Evolutionary conservation across 1,140 invertebrate genomes (phyloP).

Genomic region (Drosophila tristis): DNA sequence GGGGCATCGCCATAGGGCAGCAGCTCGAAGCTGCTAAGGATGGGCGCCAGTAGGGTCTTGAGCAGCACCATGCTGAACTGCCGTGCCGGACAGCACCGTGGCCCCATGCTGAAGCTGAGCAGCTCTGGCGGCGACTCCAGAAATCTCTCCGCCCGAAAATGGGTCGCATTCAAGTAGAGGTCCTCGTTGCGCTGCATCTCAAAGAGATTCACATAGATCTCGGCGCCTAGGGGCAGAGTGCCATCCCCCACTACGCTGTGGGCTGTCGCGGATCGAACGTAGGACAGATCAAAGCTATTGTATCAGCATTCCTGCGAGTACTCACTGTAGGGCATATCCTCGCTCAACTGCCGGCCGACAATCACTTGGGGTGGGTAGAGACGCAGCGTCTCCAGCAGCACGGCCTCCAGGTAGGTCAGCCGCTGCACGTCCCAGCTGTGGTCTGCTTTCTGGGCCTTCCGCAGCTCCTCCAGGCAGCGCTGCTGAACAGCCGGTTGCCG

Average conservation of each 20-base stretch:
- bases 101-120: constrained; percentile 52
- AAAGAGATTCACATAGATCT: constrained; percentile 62
- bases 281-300: background rate
- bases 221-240: constrained; percentile 45
- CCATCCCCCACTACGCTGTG: constrained; percentile 51
- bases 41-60: constrained; percentile 35
- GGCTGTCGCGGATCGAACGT: constrained; percentile 12
- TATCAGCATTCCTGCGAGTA: background rate
- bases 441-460: background rate
- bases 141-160: constrained; percentile 54
- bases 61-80: constrained; percentile 50
- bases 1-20: constrained; percentile 55
- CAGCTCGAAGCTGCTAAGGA: constrained; percentile 51
- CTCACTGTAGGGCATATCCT: constrained; percentile 52
- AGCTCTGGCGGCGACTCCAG: constrained; percentile 32
- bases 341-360: constrained; percentile 34
- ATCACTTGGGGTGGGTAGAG: constrained; percentile 66
- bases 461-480: constrained; percentile 46
- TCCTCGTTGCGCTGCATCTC: constrained; percentile 55
- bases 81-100: constrained; percentile 58
- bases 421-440: constrained; percentile 2
- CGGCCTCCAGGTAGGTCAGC: constrained; percentile 49
- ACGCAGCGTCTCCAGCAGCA: constrained; percentile 48
- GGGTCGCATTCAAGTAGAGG: constrained; percentile 7
- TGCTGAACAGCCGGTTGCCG: constrained; percentile 63